A percentile compares a stretch with the other conserved stretches of the same genome.
These are phyloP conservation scores for Papilio xuthus DNA, from an alignment of 1,140 invertebrate species.

Conservation along the genomic window DNA sequence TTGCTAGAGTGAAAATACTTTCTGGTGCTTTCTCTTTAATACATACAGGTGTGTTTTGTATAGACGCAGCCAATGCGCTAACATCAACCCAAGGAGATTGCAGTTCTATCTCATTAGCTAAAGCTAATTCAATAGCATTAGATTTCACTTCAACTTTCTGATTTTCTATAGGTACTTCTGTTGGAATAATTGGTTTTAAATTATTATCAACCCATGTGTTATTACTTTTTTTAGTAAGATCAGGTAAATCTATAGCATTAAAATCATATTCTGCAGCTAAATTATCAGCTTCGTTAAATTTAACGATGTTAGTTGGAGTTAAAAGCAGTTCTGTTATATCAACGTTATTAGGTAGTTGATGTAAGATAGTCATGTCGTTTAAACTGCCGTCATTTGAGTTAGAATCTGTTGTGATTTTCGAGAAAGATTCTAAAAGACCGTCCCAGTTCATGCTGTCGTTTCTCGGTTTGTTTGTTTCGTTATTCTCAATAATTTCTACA, in stretches of 20 bases:
- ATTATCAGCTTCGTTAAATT: slow-evolving; percentile 54
- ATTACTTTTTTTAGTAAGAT: slow-evolving; percentile 48
- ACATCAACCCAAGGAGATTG: slow-evolving; percentile 88
- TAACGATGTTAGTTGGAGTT: slow-evolving; percentile 57
- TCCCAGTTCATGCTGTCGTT: slow-evolving; percentile 71
- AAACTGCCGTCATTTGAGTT: slow-evolving; percentile 72
- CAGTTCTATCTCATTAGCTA: slow-evolving; percentile 88
- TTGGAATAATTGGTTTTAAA: slow-evolving; percentile 46
- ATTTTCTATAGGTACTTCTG: slow-evolving; percentile 17
- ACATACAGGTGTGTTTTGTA: slow-evolving; percentile 79
- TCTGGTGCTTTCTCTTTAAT: slow-evolving; percentile 82
- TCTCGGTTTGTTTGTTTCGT: slow-evolving; percentile 45
- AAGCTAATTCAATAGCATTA: slow-evolving; percentile 86
- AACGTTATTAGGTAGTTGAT: slow-evolving; percentile 59
- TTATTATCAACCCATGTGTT: slow-evolving; percentile 61
- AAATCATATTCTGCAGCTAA: slow-evolving; percentile 65
- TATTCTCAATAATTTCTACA: slow-evolving; percentile 48
- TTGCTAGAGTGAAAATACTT: slow-evolving; percentile 79
- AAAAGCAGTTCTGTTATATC: slow-evolving; percentile 76
- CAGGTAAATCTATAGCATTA: slow-evolving; percentile 61
- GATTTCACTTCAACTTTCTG: slow-evolving; percentile 64
- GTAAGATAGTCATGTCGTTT: slow-evolving; percentile 65
- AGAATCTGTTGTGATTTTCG: slow-evolving; percentile 74
- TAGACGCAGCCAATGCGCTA: slow-evolving; percentile 83
- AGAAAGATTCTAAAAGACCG: slow-evolving; percentile 73